A percentile compares a stretch with the other conserved stretches of the same genome.
phyloP scores from a whole-genome alignment of 2,113 vertebrate species.

The Tychaedon coryphoeus region DNA sequence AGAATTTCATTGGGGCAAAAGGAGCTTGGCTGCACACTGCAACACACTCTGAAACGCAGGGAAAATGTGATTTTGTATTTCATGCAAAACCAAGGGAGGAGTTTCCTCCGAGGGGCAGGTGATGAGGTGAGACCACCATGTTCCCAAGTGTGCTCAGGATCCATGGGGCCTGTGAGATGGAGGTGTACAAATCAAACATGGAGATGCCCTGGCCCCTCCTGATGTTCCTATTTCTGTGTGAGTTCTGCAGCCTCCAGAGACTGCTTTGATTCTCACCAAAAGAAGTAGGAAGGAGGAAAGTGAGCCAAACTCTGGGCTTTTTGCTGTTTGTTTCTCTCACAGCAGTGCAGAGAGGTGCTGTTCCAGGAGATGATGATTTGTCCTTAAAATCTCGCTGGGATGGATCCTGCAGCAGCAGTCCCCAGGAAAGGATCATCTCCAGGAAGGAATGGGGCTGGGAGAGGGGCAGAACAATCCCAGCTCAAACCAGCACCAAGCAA shows the following conservation, averaged over 20 bases:
- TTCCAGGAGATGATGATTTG: neutral
- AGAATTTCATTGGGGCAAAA: neutral
- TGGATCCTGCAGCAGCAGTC: neutral
- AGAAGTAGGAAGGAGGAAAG: constrained; percentile 23
- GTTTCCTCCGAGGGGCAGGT: neutral
- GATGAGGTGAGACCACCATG: fast-evolving
- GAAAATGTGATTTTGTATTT: neutral
- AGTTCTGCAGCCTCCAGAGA: neutral
- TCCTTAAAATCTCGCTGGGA: neutral
- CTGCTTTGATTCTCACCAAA: neutral
- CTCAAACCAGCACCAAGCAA: neutral
- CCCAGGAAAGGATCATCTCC: neutral
- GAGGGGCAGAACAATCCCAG: neutral
- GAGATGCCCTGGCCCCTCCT: neutral
- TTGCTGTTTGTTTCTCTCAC: neutral
- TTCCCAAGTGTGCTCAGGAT: neutral
- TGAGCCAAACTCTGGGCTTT: neutral
- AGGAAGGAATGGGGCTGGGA: neutral
- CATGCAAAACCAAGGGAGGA: fast-evolving
- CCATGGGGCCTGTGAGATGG: fast-evolving
- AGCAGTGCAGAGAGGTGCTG: neutral
- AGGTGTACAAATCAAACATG: neutral
- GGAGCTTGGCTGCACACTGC: neutral
- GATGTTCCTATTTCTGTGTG: neutral
- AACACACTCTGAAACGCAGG: neutral